Evolutionary conservation across 2,888 invertebrate species (phyloP).

Genomic region (Abrostola triplasia): DNA sequence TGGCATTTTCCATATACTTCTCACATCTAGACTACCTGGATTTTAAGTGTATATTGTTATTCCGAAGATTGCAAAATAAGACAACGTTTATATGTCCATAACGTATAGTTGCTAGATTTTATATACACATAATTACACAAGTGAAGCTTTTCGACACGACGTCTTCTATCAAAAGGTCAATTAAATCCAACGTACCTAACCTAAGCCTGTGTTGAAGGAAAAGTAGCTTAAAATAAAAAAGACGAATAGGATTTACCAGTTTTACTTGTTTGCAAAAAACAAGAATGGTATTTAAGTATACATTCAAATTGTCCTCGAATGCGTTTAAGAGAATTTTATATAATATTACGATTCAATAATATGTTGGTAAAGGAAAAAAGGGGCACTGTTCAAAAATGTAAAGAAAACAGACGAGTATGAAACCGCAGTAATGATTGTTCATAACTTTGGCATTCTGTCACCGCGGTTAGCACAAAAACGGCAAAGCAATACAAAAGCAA

Average conservation of each 20-base stretch:
- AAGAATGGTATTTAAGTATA: neutral
- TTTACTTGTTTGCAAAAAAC: neutral
- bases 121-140: no score
- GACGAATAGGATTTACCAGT: neutral
- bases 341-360: neutral
- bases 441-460: conserved; percentile 23
- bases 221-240: neutral
- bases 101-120: no score
- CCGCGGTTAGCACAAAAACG: conserved; percentile 40
- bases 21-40: no score
- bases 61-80: no score
- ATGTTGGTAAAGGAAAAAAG: conserved; percentile 5
- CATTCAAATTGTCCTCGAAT: neutral
- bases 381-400: conserved; percentile 11
- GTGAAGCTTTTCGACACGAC: neutral
- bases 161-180: neutral
- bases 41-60: no score
- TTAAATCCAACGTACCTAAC: neutral
- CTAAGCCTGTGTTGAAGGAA: neutral
- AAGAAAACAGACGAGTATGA: conserved; percentile 19
- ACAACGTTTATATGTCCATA: no score
- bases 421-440: conserved; percentile 27
- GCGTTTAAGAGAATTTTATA: neutral
- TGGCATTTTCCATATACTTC: no score
- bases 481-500: conserved; percentile 22